Evolutionary conservation across 2,888 invertebrate genomes (phyloP).

Genomic region (Kuschelorhynchus macadamiae): DNA sequence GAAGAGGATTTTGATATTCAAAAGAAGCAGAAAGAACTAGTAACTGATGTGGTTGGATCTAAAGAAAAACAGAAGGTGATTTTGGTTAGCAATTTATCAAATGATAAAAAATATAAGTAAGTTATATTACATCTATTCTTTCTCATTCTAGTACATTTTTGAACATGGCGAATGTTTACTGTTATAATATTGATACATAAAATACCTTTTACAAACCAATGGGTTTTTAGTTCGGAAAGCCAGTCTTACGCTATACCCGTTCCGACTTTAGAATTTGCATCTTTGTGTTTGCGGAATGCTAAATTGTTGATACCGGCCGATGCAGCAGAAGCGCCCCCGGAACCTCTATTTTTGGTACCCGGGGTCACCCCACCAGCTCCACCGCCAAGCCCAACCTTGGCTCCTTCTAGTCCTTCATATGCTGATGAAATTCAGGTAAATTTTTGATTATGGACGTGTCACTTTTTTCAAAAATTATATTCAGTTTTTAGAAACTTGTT

Average conservation of each 20-base stretch:
- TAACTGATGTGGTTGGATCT: slow-evolving; percentile 73
- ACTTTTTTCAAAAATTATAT: not conserved
- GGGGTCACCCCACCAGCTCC: slow-evolving; percentile 66
- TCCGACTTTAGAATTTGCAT: slow-evolving; percentile 91
- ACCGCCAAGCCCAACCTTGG: slow-evolving; percentile 66
- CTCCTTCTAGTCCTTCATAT: slow-evolving; percentile 77
- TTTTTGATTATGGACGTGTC: not conserved
- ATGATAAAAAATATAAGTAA: slow-evolving; percentile 72
- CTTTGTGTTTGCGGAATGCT: slow-evolving; percentile 90
- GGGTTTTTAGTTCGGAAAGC: slow-evolving; percentile 71
- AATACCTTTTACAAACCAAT: no score
- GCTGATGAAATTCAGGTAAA: slow-evolving; percentile 70
- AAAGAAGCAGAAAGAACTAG: slow-evolving; percentile 73
- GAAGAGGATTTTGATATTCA: slow-evolving; percentile 75
- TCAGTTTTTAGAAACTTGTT: not conserved
- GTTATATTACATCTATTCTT: slow-evolving; percentile 5
- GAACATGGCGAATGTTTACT: no score
- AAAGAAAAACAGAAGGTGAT: slow-evolving; percentile 76
- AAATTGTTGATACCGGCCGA: slow-evolving; percentile 77
- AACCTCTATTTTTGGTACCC: slow-evolving; percentile 66
- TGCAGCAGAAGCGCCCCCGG: slow-evolving; percentile 63
- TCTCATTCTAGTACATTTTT: not conserved
- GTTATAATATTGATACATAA: no score
- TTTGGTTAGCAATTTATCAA: slow-evolving; percentile 71
- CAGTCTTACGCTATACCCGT: slow-evolving; percentile 90